phyloP scores from a whole-genome alignment of 2,113 vertebrate species.

The Paralichthys olivaceus region DNA sequence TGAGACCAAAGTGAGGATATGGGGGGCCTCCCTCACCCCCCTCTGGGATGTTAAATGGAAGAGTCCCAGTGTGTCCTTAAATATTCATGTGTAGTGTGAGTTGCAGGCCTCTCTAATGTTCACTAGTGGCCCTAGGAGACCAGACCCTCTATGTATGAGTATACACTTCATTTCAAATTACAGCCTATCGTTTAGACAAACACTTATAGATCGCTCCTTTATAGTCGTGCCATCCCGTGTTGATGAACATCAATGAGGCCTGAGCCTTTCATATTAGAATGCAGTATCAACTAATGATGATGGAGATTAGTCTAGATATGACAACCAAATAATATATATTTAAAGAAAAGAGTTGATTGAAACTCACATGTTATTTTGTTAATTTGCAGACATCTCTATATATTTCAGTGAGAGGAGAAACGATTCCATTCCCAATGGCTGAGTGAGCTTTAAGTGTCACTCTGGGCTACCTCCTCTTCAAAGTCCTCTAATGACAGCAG shows the following conservation, averaged over 20 bases:
- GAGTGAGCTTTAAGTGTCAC: constrained; percentile 42
- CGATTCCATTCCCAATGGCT: constrained; percentile 23
- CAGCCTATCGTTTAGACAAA: constrained; percentile 66
- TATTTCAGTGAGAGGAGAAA: constrained; percentile 2
- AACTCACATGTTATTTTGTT: background rate
- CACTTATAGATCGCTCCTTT: constrained; percentile 56
- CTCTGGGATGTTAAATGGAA: constrained; percentile 72
- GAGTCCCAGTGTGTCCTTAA: constrained; percentile 79
- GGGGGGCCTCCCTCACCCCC: constrained; percentile 40
- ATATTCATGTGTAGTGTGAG: constrained; percentile 80
- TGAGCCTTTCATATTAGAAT: background rate
- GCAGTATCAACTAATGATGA: too few species aligned
- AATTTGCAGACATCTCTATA: background rate
- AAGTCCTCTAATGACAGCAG: constrained; percentile 56
- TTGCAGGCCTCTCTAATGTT: constrained; percentile 70
- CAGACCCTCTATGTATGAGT: constrained; percentile 55
- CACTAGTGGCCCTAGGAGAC: constrained; percentile 75
- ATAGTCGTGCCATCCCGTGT: constrained; percentile 27
- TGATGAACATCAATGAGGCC: constrained; percentile 28
- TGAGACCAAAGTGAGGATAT: constrained; percentile 34
- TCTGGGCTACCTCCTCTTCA: constrained; percentile 21
- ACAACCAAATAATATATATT: too few species aligned
- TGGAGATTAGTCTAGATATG: too few species aligned
- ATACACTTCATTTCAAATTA: constrained; percentile 80
- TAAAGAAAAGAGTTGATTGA: too few species aligned